Conservation (phyloP, 2,113 vertebrate species). For the Ahaetulla prasina region DNA sequence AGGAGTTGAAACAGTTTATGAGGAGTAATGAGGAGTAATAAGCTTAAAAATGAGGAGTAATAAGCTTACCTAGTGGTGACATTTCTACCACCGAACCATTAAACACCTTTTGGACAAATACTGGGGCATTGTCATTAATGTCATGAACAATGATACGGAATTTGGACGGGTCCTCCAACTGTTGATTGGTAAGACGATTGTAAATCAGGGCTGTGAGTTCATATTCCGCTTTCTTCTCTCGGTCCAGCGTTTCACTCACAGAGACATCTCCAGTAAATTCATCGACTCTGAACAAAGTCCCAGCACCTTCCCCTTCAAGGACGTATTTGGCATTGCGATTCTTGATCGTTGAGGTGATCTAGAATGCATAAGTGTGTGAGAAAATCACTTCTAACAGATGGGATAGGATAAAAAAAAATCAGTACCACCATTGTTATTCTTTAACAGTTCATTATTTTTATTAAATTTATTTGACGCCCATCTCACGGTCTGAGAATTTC, state of each 20-base stretch:
- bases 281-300: slow-evolving; percentile 79
- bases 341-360: slow-evolving; percentile 79
- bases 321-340: slow-evolving; percentile 65
- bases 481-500: background rate
- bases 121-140: slow-evolving; percentile 86
- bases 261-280: slow-evolving; percentile 75
- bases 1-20: no score
- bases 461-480: background rate
- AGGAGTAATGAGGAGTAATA: no score
- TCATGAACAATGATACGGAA: slow-evolving; percentile 85
- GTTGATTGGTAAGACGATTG: slow-evolving; percentile 58
- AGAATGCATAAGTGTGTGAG: background rate
- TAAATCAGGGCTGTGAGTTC: slow-evolving; percentile 75
- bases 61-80: slow-evolving; percentile 73
- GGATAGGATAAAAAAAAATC: background rate
- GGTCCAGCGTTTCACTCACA: slow-evolving; percentile 78
- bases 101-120: slow-evolving; percentile 71
- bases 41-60: background rate
- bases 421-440: background rate
- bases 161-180: slow-evolving; percentile 73
- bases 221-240: slow-evolving; percentile 81
- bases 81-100: slow-evolving; percentile 84
- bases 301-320: slow-evolving; percentile 79
- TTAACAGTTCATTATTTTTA: background rate
- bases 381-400: background rate